These are phyloP conservation scores for Heterotis niloticus DNA, from an alignment of 2,113 vertebrate genomes.

Conservation along the genomic window DNA sequence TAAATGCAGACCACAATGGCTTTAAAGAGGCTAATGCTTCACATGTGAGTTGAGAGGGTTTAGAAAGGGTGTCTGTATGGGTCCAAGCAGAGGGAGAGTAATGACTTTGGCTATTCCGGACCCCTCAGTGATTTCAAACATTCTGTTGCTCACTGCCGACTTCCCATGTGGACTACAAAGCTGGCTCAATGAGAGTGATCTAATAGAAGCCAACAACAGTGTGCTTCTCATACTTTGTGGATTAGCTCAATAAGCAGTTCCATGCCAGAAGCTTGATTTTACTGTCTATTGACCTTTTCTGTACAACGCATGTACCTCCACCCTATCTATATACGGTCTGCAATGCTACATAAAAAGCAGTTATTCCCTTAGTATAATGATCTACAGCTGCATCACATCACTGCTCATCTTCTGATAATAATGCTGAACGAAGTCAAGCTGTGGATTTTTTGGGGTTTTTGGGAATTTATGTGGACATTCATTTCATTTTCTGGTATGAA, in stretches of 20 bases:
- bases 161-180: conserved; percentile 23
- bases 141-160: background rate
- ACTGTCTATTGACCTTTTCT: conserved; percentile 27
- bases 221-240: conserved; percentile 10
- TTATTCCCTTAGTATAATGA: conserved; percentile 36
- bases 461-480: background rate
- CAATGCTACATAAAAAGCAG: conserved; percentile 35
- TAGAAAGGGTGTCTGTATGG: background rate
- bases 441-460: background rate
- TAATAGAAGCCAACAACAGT: conserved; percentile 22
- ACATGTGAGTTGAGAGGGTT: conserved; percentile 39
- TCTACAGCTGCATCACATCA: conserved; percentile 53
- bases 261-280: background rate
- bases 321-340: conserved; percentile 36
- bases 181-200: conserved; percentile 8
- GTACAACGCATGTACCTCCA: conserved; percentile 38
- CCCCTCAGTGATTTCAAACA: conserved; percentile 16
- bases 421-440: background rate
- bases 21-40: conserved; percentile 41
- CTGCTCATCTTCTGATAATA: conserved; percentile 4
- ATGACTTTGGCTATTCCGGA: conserved; percentile 21
- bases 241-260: conserved; percentile 14
- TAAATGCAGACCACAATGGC: conserved; percentile 15
- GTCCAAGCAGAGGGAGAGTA: conserved; percentile 22
- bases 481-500: no score